Evolutionary conservation across 1,140 invertebrate genomes (phyloP).

Genomic region (Ladona fulva): DNA sequence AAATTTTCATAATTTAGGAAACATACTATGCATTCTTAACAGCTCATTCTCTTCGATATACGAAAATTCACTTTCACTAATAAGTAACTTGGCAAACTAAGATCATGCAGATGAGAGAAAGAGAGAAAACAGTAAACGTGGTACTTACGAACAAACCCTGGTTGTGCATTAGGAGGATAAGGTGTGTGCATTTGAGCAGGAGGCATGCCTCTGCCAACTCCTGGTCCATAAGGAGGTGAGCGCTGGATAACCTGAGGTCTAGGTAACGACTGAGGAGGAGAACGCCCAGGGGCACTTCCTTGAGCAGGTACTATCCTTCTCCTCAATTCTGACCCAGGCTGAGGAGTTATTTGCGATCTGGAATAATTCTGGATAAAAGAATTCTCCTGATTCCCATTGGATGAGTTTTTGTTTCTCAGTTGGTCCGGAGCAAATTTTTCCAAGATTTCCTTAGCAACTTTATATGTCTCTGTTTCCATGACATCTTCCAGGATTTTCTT

Average conservation of each 20-base stretch:
- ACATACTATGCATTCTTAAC: too few relatives aligned
- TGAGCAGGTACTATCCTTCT: neutral
- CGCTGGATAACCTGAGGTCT: neutral
- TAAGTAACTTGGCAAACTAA: too few relatives aligned
- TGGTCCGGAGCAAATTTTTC: slow-evolving; percentile 74
- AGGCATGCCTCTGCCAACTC: neutral
- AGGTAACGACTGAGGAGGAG: neutral
- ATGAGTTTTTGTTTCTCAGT: slow-evolving; percentile 33
- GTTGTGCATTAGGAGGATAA: neutral
- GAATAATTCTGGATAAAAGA: neutral
- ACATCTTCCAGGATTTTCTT: slow-evolving; percentile 89
- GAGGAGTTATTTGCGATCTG: neutral
- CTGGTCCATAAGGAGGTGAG: neutral
- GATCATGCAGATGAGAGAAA: too few relatives aligned
- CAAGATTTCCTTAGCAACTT: slow-evolving; percentile 86
- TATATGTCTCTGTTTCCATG: slow-evolving; percentile 96
- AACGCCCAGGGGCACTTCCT: neutral
- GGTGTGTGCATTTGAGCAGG: neutral
- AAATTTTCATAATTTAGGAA: too few relatives aligned
- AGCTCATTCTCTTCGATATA: too few relatives aligned
- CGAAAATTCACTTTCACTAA: too few relatives aligned
- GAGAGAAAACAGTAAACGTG: neutral
- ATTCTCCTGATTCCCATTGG: neutral
- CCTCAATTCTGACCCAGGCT: neutral
- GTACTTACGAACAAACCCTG: neutral